Percentiles rank a stretch among this genome's conserved stretches.
Evolutionary conservation across 2,888 invertebrate species (phyloP).

Genomic region (Mellilla xanthometata): DNA sequence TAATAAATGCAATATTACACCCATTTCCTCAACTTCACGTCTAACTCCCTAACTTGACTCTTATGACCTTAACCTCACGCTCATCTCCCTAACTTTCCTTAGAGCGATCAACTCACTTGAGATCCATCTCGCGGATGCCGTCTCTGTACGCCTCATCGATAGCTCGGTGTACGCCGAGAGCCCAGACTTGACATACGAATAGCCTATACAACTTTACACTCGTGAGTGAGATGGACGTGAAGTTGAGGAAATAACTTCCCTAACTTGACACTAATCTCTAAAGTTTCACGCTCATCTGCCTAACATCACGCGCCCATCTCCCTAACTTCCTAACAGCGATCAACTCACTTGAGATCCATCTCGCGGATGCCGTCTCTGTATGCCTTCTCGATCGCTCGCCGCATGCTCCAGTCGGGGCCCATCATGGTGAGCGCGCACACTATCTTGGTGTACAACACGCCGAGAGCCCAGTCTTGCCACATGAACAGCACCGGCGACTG

Average conservation of each 20-base stretch:
- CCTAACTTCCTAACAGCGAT: background rate
- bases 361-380: constrained; percentile 97
- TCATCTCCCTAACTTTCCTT: too few species aligned
- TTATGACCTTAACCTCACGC: too few species aligned
- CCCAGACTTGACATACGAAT: constrained; percentile 98
- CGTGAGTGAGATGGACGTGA: too few species aligned
- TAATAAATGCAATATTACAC: too few species aligned
- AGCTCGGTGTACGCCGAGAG: constrained; percentile 95
- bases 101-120: constrained; percentile 81
- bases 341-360: constrained; percentile 89
- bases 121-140: constrained; percentile 95
- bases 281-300: too few species aligned
- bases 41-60: too few species aligned
- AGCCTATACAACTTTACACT: constrained; percentile 95
- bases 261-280: too few species aligned
- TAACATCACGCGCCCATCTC: too few species aligned
- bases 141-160: constrained; percentile 97
- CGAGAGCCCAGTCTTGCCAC: constrained; percentile 99
- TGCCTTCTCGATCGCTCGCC: constrained; percentile 95
- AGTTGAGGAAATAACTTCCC: too few species aligned
- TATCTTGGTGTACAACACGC: constrained; percentile 98
- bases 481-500: constrained; percentile 95
- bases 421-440: constrained; percentile 98
- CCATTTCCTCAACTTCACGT: too few species aligned
- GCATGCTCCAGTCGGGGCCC: constrained; percentile 98